Percentiles rank a stretch among this genome's conserved stretches.
Conservation (phyloP, 2,797 vertebrate species). For the Hippocampus kuda region DNA sequence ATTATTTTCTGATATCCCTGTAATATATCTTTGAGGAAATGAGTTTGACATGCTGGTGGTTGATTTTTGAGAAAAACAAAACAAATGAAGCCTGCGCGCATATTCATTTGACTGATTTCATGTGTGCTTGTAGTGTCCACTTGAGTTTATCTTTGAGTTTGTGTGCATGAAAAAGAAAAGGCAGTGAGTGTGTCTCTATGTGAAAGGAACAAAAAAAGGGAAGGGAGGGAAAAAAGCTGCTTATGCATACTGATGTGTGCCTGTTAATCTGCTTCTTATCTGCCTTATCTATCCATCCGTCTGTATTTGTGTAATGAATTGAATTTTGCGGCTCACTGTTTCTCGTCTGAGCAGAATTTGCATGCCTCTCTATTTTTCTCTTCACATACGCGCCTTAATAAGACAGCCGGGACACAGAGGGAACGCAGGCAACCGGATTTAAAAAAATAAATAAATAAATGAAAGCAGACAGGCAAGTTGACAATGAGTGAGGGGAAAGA, state of each 20-base stretch:
- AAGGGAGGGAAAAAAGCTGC: conserved; percentile 41
- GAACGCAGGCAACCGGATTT: conserved; percentile 6
- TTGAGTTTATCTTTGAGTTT: conserved; percentile 41
- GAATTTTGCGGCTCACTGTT: conserved; percentile 51
- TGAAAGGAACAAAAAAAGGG: conserved; percentile 20
- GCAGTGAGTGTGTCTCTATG: conserved; percentile 22
- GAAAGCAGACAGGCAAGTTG: conserved; percentile 23
- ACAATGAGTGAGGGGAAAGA: conserved; percentile 34
- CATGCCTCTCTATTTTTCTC: conserved; percentile 32
- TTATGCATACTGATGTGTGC: conserved; percentile 59
- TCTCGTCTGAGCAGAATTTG: conserved; percentile 30
- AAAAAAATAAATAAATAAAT: background rate
- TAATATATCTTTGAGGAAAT: conserved; percentile 31
- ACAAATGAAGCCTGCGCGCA: conserved; percentile 32
- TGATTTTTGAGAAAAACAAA: conserved; percentile 31
- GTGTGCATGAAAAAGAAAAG: conserved; percentile 22
- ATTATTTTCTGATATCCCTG: conserved; percentile 26
- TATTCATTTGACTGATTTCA: conserved; percentile 27
- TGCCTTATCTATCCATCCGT: conserved; percentile 58
- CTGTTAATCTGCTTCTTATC: conserved; percentile 62
- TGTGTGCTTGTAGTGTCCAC: conserved; percentile 22
- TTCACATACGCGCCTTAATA: conserved; percentile 36
- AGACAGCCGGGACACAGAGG: conserved; percentile 21
- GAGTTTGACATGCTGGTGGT: conserved; percentile 29
- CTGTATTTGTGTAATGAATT: conserved; percentile 66